Conservation (phyloP, 30 jellyfish, hydroid and myxozoan species). For the Hydractinia echinata region DNA sequence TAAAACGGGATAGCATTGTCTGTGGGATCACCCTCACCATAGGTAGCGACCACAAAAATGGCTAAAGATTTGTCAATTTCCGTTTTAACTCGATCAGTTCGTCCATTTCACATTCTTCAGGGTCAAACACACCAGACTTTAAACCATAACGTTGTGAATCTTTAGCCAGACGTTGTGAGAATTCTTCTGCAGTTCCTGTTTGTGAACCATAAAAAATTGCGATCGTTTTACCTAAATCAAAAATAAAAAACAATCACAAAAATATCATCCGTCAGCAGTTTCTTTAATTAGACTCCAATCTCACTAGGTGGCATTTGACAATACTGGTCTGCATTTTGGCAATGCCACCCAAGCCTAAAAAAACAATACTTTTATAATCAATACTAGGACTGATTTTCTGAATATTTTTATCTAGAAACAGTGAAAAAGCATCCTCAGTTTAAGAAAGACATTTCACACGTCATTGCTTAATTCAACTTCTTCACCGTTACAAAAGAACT, state of each 20-base stretch:
- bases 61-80: conserved; percentile 58
- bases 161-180: conserved; percentile 76
- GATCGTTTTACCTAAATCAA: conserved; percentile 50
- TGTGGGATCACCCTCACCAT: conserved; percentile 99
- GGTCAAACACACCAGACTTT: conserved; percentile 87
- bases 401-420: no score
- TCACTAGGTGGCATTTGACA: not conserved
- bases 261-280: not conserved
- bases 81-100: conserved; percentile 50
- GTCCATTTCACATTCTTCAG: conserved; percentile 85
- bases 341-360: no score
- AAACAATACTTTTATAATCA: no score
- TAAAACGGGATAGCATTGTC: conserved; percentile 88
- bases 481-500: no score
- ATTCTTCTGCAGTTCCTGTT: conserved; percentile 97
- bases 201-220: conserved; percentile 96
- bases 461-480: no score
- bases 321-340: no score
- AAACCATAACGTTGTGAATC: conserved; percentile 72
- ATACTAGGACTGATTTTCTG: no score
- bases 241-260: not conserved
- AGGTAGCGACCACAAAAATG: conserved; percentile 82
- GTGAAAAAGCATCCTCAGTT: no score
- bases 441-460: no score
- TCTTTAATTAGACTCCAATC: not conserved